Evolutionary conservation across 2,797 vertebrate genomes (phyloP), one percentile per base, ranked within the genome.

Genomic region (Tachyglossus aculeatus): DNA sequence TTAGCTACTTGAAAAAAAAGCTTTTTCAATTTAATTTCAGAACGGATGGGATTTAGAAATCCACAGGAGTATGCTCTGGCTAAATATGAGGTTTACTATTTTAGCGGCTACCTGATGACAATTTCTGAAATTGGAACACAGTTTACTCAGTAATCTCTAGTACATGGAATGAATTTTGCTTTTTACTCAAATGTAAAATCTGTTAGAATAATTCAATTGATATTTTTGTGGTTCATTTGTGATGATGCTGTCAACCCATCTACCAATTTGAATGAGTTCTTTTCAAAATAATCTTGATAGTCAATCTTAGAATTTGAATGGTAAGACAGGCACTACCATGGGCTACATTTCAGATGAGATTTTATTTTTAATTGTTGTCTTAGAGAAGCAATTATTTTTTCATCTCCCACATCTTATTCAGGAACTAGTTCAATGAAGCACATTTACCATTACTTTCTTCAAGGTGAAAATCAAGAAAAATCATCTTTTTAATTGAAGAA

Each of bases 201-300:
- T n/a, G 14, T 19, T 33, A 33, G 2, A 66, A 16, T 11, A 44
- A 1, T 19, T 3, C 33, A 37, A 9, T 50, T 27, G 39, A 34
- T 51, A 0, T n/a, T 52, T 66, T 55, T 55, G 66, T 11, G 38
- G n/a, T 11, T 52, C 39, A 16, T 2, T 57, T 58, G 27, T 0
- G 0, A 44, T 77, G 61, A 25, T 29, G n/a, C n/a, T n/a, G 70
- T n/a, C 14, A 55, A 66, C 3, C 45, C 71, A 73, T 47, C 2
- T 37, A 15, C 29, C 4, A 44, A 33, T 69, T 68, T 1, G 33
- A 38, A 27, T 7, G 0, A 70, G 51, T 40, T 60, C 0, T 37
- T 43, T 73, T 53, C 7, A 29, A 1, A 77, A 47, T 19, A 24
- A 37, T 3, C 4, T 62, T 63, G 16, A 16, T 51, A 36, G n/a